Conservation (phyloP, 2,888 invertebrate genomes). For the Scrobipalpa costella region DNA sequence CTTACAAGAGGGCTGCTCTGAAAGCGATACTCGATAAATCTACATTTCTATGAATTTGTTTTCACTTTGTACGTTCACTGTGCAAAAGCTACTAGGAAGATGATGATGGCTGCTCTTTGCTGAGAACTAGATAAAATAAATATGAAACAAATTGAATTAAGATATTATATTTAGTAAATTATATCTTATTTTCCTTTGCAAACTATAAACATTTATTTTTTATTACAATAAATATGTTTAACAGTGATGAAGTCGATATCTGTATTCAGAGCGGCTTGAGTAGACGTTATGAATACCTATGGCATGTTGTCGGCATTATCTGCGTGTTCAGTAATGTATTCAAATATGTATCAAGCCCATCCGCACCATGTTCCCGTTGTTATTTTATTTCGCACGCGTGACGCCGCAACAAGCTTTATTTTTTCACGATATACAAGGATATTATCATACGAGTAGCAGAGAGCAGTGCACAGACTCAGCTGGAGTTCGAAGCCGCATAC, state of each 20-base stretch:
- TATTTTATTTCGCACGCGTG: constrained; percentile 79
- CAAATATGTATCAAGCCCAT: constrained; percentile 80
- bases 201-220: neutral
- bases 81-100: constrained; percentile 19
- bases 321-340: constrained; percentile 78
- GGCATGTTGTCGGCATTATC: constrained; percentile 71
- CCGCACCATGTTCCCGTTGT: constrained; percentile 74
- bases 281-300: constrained; percentile 76
- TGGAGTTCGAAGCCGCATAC: constrained; percentile 4
- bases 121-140: neutral
- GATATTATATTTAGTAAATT: too few species aligned
- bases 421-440: constrained; percentile 61
- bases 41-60: constrained; percentile 38
- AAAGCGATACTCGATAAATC: constrained; percentile 44
- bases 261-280: constrained; percentile 67
- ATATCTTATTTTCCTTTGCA: neutral
- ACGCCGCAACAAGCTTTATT: constrained; percentile 67
- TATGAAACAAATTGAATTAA: neutral
- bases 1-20: constrained; percentile 31
- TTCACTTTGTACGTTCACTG: constrained; percentile 23
- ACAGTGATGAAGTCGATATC: constrained; percentile 44
- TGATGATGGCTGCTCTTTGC: neutral
- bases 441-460: constrained; percentile 35
- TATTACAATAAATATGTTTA: neutral
- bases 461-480: constrained; percentile 11